These are phyloP conservation scores for Octopus sinensis DNA, from an alignment of 1,140 invertebrate species.

Conservation along the genomic window DNA sequence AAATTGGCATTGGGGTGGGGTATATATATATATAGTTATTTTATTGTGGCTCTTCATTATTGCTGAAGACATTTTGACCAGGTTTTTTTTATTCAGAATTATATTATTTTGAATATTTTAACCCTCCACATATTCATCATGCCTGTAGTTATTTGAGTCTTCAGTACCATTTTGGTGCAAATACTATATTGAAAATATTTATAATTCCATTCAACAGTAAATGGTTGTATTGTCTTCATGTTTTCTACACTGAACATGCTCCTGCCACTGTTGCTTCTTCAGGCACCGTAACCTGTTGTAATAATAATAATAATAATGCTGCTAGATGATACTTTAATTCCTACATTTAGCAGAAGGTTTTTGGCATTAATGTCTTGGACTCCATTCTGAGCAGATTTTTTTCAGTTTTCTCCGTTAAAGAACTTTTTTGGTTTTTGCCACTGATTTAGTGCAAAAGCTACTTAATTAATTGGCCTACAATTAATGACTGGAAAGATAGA, in stretches of 20 bases:
- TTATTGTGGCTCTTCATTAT: neutral
- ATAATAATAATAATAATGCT: neutral
- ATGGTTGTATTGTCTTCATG: conserved; percentile 7
- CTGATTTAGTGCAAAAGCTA: too few relatives aligned
- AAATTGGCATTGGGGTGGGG: too few relatives aligned
- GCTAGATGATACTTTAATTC: too few relatives aligned
- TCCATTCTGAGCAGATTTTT: too few relatives aligned
- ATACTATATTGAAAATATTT: conserved; percentile 9
- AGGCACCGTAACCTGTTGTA: neutral
- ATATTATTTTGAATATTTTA: neutral
- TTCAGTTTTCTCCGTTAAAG: too few relatives aligned
- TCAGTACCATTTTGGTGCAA: neutral
- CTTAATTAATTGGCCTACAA: too few relatives aligned
- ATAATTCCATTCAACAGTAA: conserved; percentile 2
- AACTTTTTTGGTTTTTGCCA: too few relatives aligned
- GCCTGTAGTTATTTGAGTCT: neutral
- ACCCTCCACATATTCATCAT: neutral
- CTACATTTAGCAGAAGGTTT: too few relatives aligned
- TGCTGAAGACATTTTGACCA: conserved; percentile 2
- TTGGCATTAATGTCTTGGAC: too few relatives aligned
- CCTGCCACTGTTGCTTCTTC: neutral
- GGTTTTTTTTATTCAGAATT: conserved; percentile 5
- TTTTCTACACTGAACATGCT: neutral
- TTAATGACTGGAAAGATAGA: too few relatives aligned
- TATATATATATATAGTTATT: neutral